Evolutionary conservation across 2,888 invertebrate species (phyloP), one percentile per base, ranked within the genome.

Genomic region (Eristalis intricaria): DNA sequence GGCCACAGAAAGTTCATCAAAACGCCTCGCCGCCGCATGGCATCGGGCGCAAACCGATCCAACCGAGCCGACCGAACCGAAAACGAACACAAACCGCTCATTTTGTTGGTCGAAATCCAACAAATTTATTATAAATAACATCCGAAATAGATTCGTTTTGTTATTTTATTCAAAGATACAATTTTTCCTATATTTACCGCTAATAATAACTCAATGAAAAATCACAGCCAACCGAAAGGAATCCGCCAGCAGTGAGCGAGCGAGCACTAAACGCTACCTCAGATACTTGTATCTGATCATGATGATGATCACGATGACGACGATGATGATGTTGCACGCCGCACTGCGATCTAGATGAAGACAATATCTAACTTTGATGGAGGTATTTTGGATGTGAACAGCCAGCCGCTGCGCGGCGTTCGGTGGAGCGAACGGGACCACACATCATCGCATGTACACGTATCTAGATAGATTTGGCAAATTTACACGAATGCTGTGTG

Each of bases 141-240:
- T 84, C 84, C 87, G 73, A 87, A 87, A 87, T 87, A 87, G 87
- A 83, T 84, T 84, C 84, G 87, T 87, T 87, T 87, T 87, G 87
- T 87, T 87, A 87, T 87, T 87, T 87, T 79, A 87, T 87, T 87
- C 87, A 84, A 79, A 87, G 87, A 87, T 87, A 87, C 87, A 87
- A 84, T 87, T 87, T 86, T 87, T 87, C 79, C 87, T 87, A 87
- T 76, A 87, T 87, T 87, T 84, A 87, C 87, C 84, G 87, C 87
- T 87, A 87, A 87, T 87, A 87, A 87, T 87, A 87, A 87, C 87
- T 84, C 87, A 87, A 87, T 87, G 87, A 87, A 87, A 83, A 84
- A 87, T 87, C 79, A 84, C 76, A 79, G 43, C 78, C 70, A 75
- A 79, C 75, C 68, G 79, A 86, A 78, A 86, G 86, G 78, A 86